Evolutionary conservation across 2,888 invertebrate genomes (phyloP), one percentile per base, ranked within the genome.

Genomic region (Habrosyne pyritoides): DNA sequence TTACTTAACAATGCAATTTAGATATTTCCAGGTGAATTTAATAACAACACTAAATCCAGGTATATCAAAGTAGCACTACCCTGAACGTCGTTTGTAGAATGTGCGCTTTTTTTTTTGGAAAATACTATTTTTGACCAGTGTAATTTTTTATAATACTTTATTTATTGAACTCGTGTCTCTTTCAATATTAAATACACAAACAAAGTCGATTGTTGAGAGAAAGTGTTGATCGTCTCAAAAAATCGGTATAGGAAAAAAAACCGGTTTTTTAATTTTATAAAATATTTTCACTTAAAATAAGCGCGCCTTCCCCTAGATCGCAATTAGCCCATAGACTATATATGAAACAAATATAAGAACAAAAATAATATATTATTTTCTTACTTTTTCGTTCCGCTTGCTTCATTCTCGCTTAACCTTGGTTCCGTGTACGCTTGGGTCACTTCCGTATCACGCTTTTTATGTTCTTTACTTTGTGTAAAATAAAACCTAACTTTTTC

Each of bases 371-470:
- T 28, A 42, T 53, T 63, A 60, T 55, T 62, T 61, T 61, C 57
- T 66, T 73, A 64, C 50, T 62, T 72, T 73, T 75, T 61, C 66
- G 73, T 79, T 84, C 73, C 59, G 81, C 81, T 84, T 85, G 86
- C 84, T 85, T 85, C 85, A 73, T 81, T 86, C 84, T 82, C 72
- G 81, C 85, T 73, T 83, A 74, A 77, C 67, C 60, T 70, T 75
- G 68, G 65, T 49, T 79, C 72, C 55, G 54, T 62, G 60, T 70
- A 78, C 73, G 84, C 85, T 84, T 78, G 76, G 76, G 73, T 77
- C 71, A 77, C 67, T 69, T 75, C 67, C 70, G 59, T 79, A 67
- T 70, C 63, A 70, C 56, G 79, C 79, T 80, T 79, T 79, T 71
- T 69, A 62, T 71, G 61, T 81, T 65, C 55, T 60, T 67, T 72